A percentile compares a stretch with the other conserved stretches of the same genome.
phyloP scores from a whole-genome alignment of 2,888 invertebrate genomes.

The Metallyticus violacea region DNA sequence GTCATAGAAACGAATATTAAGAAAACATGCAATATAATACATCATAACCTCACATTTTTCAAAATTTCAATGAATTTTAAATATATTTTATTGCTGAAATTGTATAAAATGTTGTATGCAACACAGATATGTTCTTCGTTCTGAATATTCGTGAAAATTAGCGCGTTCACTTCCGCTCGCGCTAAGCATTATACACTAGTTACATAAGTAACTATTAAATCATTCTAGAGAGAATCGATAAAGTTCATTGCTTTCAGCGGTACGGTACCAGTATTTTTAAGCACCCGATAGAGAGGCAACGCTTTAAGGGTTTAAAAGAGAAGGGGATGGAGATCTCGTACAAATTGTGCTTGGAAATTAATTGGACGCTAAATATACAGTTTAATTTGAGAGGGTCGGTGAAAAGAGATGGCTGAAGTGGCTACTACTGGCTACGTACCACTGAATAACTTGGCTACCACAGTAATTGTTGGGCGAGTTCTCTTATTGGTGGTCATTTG shows the following conservation, averaged over 20 bases:
- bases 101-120: no score
- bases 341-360: neutral
- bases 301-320: neutral
- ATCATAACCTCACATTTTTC: no score
- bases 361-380: conserved; percentile 25
- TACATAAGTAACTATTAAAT: neutral
- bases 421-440: neutral
- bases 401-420: neutral
- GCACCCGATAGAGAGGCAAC: neutral
- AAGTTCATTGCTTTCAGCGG: neutral
- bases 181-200: no score
- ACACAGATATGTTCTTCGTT: no score
- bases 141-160: no score
- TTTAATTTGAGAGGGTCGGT: conserved; percentile 20
- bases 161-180: no score
- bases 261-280: neutral
- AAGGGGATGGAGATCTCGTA: neutral
- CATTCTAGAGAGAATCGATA: neutral
- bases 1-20: no score
- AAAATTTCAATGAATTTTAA: no score
- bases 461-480: neutral
- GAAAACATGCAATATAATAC: no score
- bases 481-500: neutral
- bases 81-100: no score
- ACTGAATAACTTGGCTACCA: neutral